A percentile compares a stretch with the other conserved stretches of the same genome.
Conservation (phyloP, 1,140 invertebrate species). For the Cataglyphis hispanica region DNA sequence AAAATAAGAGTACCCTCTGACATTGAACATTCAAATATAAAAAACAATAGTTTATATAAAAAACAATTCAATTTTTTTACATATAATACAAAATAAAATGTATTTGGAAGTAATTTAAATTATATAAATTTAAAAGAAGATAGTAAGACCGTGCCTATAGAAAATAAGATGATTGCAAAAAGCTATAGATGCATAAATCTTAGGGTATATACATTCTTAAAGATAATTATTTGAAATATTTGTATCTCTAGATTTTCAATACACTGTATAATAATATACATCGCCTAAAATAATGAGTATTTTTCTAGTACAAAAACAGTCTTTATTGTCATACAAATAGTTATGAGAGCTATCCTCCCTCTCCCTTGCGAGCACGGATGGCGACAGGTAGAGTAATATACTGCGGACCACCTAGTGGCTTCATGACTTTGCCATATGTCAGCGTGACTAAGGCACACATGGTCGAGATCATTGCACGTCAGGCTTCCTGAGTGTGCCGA, state of each 20-base stretch:
- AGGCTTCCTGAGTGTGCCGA: background rate
- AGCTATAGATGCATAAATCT: background rate
- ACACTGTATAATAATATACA: constrained; percentile 6
- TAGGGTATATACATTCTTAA: background rate
- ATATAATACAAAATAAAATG: no score
- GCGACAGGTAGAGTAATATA: constrained; percentile 86
- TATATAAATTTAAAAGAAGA: no score
- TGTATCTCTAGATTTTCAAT: background rate
- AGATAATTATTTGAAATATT: background rate
- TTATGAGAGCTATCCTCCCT: constrained; percentile 68
- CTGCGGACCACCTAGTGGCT: constrained; percentile 85
- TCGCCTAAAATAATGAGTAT: constrained; percentile 31
- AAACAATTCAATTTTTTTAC: no score
- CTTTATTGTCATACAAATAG: constrained; percentile 84
- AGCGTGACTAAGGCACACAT: constrained; percentile 86
- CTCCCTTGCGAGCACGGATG: constrained; percentile 74
- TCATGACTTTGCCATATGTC: constrained; percentile 86
- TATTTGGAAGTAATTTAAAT: no score
- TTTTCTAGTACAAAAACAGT: constrained; percentile 67
- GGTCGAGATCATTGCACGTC: constrained; percentile 77
- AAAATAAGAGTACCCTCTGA: no score
- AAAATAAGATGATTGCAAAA: background rate
- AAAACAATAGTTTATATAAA: no score
- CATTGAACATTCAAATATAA: no score
- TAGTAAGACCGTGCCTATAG: no score